Evolutionary conservation across 2,113 vertebrate genomes (phyloP).

Genomic region (Herpetotheres cachinnans): DNA sequence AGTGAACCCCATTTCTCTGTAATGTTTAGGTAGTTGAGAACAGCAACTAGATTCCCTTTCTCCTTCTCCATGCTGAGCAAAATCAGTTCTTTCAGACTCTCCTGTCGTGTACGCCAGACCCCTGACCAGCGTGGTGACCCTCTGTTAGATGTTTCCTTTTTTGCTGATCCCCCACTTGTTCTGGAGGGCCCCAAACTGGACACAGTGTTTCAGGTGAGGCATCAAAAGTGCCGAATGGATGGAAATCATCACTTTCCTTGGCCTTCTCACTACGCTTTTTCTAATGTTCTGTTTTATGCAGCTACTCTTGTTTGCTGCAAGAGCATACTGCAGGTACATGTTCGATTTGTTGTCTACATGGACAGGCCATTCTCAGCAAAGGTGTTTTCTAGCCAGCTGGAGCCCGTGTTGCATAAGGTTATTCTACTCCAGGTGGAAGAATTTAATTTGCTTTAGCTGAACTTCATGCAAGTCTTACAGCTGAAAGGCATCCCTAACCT

Average conservation of each 20-base stretch:
- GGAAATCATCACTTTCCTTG: neutral
- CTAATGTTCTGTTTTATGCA: neutral
- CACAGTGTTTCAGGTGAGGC: neutral
- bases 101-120: neutral
- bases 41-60: neutral
- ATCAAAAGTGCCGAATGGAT: neutral
- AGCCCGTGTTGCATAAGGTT: neutral
- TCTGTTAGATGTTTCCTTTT: neutral
- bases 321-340: neutral
- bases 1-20: neutral
- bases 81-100: neutral
- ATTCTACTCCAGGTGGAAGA: neutral
- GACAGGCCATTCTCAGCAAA: neutral
- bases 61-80: neutral
- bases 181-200: neutral
- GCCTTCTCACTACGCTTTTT: neutral
- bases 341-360: neutral
- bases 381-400: neutral
- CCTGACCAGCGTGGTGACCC: neutral
- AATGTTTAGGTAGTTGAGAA: neutral
- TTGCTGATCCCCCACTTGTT: neutral
- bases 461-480: neutral
- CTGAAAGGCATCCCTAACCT: neutral
- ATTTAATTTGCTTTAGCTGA: neutral
- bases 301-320: neutral